These are phyloP conservation scores for Antedon bifida DNA, from an alignment of 35 echinoderm and acorn worm genomes.

Conservation along the genomic window DNA sequence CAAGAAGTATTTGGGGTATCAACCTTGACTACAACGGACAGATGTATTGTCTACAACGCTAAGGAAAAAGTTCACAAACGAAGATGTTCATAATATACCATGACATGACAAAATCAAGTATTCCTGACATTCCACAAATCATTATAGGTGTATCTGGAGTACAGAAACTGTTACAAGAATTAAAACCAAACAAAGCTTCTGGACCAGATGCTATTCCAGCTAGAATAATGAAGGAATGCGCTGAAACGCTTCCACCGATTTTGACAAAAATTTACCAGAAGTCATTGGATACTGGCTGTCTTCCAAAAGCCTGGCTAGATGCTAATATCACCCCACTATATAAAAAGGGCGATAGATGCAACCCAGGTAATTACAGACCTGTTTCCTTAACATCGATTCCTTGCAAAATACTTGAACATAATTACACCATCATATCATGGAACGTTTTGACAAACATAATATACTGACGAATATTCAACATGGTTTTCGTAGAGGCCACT, in stretches of 20 bases:
- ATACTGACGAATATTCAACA: conserved; percentile 25
- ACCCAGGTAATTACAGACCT: conserved; percentile 15
- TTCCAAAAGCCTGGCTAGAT: conserved; percentile 18
- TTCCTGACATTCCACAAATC: conserved; percentile 13
- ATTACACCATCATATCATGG: conserved; percentile 27
- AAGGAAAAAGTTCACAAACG: conserved; percentile 18
- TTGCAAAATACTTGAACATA: conserved; percentile 36
- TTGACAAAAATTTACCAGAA: conserved; percentile 18
- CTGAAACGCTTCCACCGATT: conserved; percentile 14
- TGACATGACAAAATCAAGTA: too few species aligned
- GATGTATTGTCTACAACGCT: neutral
- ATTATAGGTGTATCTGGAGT: conserved; percentile 3
- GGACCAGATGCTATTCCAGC: conserved; percentile 31
- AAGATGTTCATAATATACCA: conserved; percentile 1
- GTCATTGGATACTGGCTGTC: conserved; percentile 19
- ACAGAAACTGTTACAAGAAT: conserved; percentile 17
- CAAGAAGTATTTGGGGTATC: conserved; percentile 4
- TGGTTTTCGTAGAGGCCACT: conserved; percentile 17
- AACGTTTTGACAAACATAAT: conserved; percentile 25
- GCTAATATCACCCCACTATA: conserved; percentile 29
- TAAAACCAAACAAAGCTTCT: conserved; percentile 35
- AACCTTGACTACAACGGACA: neutral
- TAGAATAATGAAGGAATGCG: conserved; percentile 21
- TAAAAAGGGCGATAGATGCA: conserved; percentile 28
- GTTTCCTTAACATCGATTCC: conserved; percentile 20